Conservation (phyloP, 2,113 vertebrate genomes). For the Calidris pygmaea region DNA sequence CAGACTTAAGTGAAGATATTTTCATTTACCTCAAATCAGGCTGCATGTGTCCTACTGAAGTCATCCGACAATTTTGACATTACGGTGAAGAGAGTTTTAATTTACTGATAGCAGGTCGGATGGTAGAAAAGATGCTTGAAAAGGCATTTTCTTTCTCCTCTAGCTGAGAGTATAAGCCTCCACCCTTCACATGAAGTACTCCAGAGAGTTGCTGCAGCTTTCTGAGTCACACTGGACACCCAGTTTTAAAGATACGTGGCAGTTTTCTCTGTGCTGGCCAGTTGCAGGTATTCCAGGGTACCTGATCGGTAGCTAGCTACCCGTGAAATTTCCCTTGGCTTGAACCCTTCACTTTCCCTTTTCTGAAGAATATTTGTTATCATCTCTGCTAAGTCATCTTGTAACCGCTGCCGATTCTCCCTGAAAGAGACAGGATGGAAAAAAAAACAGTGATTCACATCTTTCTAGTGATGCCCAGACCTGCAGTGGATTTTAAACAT, state of each 20-base stretch:
- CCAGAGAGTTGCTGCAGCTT: background rate
- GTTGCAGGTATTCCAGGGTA: conserved; percentile 88
- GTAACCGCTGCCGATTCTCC: conserved; percentile 94
- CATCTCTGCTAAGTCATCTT: conserved; percentile 90
- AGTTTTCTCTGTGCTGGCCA: conserved; percentile 80
- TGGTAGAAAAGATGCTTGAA: background rate
- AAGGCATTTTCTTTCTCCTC: background rate
- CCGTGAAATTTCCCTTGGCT: conserved; percentile 59
- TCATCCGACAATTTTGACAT: background rate
- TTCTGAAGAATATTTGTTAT: conserved; percentile 82
- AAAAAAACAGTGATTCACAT: background rate
- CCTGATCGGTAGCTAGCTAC: conserved; percentile 74
- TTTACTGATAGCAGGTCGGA: background rate
- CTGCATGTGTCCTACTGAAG: background rate
- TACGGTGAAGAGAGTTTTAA: background rate
- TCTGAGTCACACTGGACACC: background rate
- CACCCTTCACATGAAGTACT: background rate
- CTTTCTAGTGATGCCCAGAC: background rate
- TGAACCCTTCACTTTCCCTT: conserved; percentile 68
- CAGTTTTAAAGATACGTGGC: conserved; percentile 80
- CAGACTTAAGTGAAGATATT: background rate
- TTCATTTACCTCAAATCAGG: background rate
- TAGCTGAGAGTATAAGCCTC: background rate
- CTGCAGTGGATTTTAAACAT: background rate
- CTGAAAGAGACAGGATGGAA: conserved; percentile 65